Conservation (phyloP, 92 coral and sea anemone species). For the Plumapathes pennacea region DNA sequence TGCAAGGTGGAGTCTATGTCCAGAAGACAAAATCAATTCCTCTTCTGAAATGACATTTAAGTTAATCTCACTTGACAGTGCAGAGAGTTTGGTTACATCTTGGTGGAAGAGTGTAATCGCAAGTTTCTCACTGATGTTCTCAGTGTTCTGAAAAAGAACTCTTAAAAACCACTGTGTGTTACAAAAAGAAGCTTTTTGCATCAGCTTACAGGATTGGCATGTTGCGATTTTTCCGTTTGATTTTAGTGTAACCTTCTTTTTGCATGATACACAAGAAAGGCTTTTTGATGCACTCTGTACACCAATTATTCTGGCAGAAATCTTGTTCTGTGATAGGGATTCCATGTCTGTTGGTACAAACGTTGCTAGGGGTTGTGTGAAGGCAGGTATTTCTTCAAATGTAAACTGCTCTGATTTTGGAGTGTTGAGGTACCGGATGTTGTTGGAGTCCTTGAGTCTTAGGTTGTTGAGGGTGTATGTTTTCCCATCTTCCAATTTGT, state of each 20-base stretch:
- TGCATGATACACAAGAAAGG: slow-evolving; percentile 34
- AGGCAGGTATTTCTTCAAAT: slow-evolving; percentile 28
- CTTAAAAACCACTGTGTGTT: slow-evolving; percentile 41
- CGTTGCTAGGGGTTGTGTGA: slow-evolving; percentile 30
- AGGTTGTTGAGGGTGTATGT: slow-evolving; percentile 43
- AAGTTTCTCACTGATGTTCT: slow-evolving; percentile 17
- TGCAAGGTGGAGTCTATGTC: slow-evolving; percentile 24
- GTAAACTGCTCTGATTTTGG: slow-evolving; percentile 40
- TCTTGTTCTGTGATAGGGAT: slow-evolving; percentile 41
- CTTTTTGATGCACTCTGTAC: slow-evolving; percentile 42
- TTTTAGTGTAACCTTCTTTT: slow-evolving; percentile 45
- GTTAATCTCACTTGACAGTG: slow-evolving; percentile 27
- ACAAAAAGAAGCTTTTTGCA: slow-evolving; percentile 39
- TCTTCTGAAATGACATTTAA: slow-evolving; percentile 40
- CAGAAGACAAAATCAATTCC: slow-evolving; percentile 31
- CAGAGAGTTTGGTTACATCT: slow-evolving; percentile 23
- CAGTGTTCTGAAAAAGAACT: slow-evolving; percentile 45
- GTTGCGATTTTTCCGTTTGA: slow-evolving; percentile 24
- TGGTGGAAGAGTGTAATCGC: slow-evolving; percentile 19
- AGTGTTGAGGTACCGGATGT: slow-evolving; percentile 27
- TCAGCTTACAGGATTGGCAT: slow-evolving; percentile 54
- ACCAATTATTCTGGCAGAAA: slow-evolving; percentile 35
- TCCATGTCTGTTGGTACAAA: slow-evolving; percentile 38
- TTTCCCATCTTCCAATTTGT: slow-evolving; percentile 16
- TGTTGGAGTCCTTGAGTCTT: slow-evolving; percentile 31